phyloP scores from a whole-genome alignment of 1,140 invertebrate genomes.

The Aphis craccivora region DNA sequence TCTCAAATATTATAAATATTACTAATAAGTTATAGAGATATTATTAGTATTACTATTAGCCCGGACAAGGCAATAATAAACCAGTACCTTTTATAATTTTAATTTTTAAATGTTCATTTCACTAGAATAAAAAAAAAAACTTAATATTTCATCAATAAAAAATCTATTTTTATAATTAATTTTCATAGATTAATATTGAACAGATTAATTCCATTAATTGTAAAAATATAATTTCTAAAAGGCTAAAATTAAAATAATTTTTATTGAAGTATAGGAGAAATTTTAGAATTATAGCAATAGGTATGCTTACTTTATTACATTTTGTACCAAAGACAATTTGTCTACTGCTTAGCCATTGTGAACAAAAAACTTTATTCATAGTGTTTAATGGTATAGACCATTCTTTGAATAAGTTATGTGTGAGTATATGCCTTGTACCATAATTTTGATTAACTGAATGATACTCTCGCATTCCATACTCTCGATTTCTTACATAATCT shows the following conservation, averaged over 20 bases:
- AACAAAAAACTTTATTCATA: constrained; percentile 96
- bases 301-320: constrained; percentile 84
- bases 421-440: constrained; percentile 84
- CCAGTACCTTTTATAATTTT: neutral
- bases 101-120: neutral
- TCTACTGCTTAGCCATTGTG: constrained; percentile 94
- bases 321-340: constrained; percentile 82
- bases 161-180: neutral
- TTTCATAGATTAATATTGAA: neutral
- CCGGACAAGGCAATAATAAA: neutral
- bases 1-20: too few relatives aligned
- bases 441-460: constrained; percentile 79
- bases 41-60: too few relatives aligned
- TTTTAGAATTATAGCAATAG: neutral
- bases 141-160: neutral
- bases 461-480: constrained; percentile 75
- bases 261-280: neutral
- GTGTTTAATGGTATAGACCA: constrained; percentile 80
- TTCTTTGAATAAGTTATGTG: constrained; percentile 87
- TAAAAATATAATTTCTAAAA: neutral
- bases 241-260: neutral
- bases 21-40: too few relatives aligned
- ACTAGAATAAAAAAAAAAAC: neutral
- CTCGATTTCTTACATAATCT: constrained; percentile 80
- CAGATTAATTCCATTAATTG: neutral